Conservation (phyloP, 2,113 vertebrate species). For the Xiphophorus maculatus region DNA sequence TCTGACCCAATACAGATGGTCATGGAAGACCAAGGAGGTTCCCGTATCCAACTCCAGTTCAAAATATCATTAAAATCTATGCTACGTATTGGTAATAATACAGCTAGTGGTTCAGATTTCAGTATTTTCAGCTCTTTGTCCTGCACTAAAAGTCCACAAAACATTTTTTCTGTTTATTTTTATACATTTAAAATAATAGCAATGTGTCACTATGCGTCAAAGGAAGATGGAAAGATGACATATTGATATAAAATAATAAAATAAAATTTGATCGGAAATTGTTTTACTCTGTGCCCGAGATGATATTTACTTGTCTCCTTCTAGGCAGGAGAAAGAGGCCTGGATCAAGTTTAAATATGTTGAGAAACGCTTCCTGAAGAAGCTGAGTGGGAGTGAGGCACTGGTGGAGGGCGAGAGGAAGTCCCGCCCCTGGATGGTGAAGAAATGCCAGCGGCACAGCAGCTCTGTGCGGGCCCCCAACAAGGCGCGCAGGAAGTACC, state of each 20-base stretch:
- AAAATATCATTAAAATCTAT: no score
- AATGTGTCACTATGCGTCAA: no score
- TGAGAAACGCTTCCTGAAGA: constrained; percentile 88
- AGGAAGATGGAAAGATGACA: no score
- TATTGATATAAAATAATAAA: not conserved
- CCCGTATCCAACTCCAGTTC: not conserved
- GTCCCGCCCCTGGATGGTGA: constrained; percentile 85
- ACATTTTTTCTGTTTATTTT: no score
- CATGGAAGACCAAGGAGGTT: not conserved
- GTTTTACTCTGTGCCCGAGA: not conserved
- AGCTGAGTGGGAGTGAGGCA: constrained; percentile 75
- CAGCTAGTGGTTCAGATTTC: no score
- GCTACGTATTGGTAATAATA: no score
- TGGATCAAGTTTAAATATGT: constrained; percentile 98
- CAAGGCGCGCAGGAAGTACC: constrained; percentile 82
- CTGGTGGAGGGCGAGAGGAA: constrained; percentile 80
- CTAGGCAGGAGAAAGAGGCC: constrained; percentile 92
- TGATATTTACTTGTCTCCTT: constrained; percentile 13
- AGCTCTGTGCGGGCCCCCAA: constrained; percentile 79
- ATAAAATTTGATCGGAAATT: not conserved
- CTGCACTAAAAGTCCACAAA: not conserved
- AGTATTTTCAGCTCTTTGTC: not conserved
- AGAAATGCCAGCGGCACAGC: constrained; percentile 86
- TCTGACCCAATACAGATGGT: not conserved
- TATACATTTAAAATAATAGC: no score